Evolutionary conservation across 1,140 invertebrate species (phyloP).

Genomic region (Pseudomyrmex dendroicus): DNA sequence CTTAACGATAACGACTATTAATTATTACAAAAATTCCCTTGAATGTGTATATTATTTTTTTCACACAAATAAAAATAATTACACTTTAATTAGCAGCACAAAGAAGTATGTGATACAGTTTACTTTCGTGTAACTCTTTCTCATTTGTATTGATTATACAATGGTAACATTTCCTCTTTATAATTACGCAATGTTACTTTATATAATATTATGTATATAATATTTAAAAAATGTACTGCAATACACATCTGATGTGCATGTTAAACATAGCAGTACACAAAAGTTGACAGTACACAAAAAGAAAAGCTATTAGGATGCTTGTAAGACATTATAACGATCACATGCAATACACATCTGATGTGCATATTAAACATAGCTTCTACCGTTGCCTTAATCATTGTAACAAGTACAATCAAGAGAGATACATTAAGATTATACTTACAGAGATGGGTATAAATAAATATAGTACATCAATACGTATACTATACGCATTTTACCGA

Average conservation of each 20-base stretch:
- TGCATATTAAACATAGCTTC: conserved; percentile 58
- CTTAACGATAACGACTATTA: neutral
- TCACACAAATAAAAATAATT: conserved; percentile 19
- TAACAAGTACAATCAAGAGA: conserved; percentile 65
- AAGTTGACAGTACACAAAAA: conserved; percentile 30
- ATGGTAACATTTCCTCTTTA: conserved; percentile 3
- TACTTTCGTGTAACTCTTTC: neutral
- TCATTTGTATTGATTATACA: neutral
- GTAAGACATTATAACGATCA: conserved; percentile 28
- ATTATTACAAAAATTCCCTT: conserved; percentile 13
- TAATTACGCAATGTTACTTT: conserved; percentile 32
- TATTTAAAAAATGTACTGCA: conserved; percentile 19
- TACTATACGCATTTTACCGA: neutral
- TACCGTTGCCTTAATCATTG: conserved; percentile 64
- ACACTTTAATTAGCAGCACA: neutral
- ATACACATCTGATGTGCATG: too few species aligned
- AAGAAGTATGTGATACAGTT: conserved; percentile 17
- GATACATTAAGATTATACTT: conserved; percentile 63
- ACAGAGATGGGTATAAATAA: conserved; percentile 45
- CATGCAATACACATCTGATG: conserved; percentile 38
- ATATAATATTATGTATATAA: conserved; percentile 1
- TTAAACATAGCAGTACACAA: too few species aligned
- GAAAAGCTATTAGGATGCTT: conserved; percentile 30
- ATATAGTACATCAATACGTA: conserved; percentile 35
- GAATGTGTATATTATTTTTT: conserved; percentile 5